Conservation (phyloP, 92 coral and sea anemone genomes). For the Isaurus tuberculatus region DNA sequence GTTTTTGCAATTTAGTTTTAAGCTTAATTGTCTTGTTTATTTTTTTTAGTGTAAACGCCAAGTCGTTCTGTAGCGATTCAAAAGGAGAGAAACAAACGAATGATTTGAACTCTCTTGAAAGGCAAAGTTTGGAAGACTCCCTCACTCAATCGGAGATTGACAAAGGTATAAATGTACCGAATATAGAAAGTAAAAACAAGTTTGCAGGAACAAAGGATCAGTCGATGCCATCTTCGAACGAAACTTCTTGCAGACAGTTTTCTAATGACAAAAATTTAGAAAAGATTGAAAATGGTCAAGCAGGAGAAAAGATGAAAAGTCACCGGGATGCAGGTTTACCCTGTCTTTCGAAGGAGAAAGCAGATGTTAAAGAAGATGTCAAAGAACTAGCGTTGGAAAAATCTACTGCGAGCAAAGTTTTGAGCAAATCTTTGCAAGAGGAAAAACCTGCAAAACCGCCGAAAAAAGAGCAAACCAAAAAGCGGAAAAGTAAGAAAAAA, state of each 20-base stretch:
- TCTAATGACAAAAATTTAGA: background rate
- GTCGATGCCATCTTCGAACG: background rate
- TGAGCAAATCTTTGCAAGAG: conserved; percentile 3
- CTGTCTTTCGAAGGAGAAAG: background rate
- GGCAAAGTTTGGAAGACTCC: background rate
- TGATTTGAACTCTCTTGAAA: background rate
- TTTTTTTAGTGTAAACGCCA: conserved; percentile 2
- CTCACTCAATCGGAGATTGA: background rate
- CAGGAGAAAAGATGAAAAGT: background rate
- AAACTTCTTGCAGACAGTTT: background rate
- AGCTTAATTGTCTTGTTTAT: no score
- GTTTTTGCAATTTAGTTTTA: no score
- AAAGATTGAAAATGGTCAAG: background rate
- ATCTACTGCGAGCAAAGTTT: background rate
- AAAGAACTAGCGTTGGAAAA: background rate
- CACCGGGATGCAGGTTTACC: background rate
- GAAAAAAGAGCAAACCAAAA: background rate
- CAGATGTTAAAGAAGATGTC: background rate
- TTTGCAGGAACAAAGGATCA: background rate
- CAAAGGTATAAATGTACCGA: background rate
- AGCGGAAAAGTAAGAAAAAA: conserved; percentile 19
- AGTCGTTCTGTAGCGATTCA: background rate
- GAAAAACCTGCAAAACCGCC: background rate
- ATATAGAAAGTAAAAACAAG: background rate
- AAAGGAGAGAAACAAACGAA: background rate